Conservation (phyloP, 2,888 invertebrate species). For the Camponotus fellah region DNA sequence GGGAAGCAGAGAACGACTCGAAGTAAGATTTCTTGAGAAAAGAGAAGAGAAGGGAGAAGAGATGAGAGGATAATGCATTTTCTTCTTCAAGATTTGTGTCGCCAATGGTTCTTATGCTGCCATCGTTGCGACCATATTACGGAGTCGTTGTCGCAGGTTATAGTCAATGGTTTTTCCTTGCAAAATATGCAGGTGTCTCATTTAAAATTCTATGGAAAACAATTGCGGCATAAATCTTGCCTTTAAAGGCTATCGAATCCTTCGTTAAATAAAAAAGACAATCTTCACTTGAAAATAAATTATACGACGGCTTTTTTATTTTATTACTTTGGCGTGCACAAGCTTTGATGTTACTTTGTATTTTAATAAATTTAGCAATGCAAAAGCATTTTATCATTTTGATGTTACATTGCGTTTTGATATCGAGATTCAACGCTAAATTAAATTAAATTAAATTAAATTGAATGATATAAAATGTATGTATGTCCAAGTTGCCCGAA, state of each 20-base stretch:
- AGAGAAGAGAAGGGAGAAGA: slow-evolving; percentile 17
- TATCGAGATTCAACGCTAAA: slow-evolving; percentile 22
- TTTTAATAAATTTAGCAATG: neutral
- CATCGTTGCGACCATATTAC: slow-evolving; percentile 34
- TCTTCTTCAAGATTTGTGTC: slow-evolving; percentile 26
- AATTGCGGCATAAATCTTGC: neutral
- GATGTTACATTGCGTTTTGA: neutral
- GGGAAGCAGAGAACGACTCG: slow-evolving; percentile 1
- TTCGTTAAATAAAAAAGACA: neutral
- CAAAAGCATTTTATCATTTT: neutral
- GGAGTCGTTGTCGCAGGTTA: slow-evolving; percentile 18
- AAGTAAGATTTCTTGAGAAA: slow-evolving; percentile 43
- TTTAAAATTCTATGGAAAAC: slow-evolving; percentile 8
- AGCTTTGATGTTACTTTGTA: neutral
- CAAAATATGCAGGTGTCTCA: slow-evolving; percentile 5
- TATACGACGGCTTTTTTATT: neutral
- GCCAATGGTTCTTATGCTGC: slow-evolving; percentile 36
- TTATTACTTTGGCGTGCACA: neutral
- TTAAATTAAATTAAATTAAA: slow-evolving; percentile 1
- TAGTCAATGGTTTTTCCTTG: slow-evolving; percentile 30
- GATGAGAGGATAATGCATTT: slow-evolving; percentile 62
- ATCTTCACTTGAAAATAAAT: neutral
- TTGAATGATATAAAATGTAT: slow-evolving; percentile 3
- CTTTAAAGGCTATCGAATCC: slow-evolving; percentile 2
- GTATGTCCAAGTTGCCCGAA: neutral